These are phyloP conservation scores for Stylophora pistillata DNA, from an alignment of 64 coral and sea anemone genomes.

Conservation along the genomic window DNA sequence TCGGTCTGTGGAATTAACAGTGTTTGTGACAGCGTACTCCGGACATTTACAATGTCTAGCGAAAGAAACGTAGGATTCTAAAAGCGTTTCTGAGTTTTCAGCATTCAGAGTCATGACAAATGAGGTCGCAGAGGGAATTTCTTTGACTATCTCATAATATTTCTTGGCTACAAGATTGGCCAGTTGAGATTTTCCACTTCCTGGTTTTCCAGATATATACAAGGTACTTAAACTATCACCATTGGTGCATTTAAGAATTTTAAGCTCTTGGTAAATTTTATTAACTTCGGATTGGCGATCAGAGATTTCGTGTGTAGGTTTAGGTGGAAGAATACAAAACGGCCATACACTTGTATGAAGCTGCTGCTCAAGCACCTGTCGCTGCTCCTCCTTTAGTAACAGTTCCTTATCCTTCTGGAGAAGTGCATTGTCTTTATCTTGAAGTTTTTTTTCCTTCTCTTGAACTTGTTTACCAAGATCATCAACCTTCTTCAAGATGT, in stretches of 20 bases:
- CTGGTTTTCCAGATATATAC: not conserved
- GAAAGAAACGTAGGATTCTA: not conserved
- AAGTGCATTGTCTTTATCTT: too few relatives aligned
- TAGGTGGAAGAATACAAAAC: conserved; percentile 20
- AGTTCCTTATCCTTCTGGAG: too few relatives aligned
- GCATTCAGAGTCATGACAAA: conserved; percentile 41
- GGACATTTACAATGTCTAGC: not conserved
- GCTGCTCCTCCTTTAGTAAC: too few relatives aligned
- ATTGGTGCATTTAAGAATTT: not conserved
- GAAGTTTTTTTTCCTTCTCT: too few relatives aligned
- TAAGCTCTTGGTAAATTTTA: not conserved
- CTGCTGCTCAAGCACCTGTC: too few relatives aligned
- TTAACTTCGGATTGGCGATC: not conserved
- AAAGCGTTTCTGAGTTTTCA: conserved; percentile 6
- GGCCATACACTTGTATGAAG: not conserved
- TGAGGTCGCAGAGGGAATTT: not conserved
- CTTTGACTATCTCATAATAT: not conserved
- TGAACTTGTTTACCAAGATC: not conserved
- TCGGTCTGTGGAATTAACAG: not conserved
- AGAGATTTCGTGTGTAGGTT: not conserved
- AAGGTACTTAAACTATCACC: not conserved
- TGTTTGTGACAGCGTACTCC: conserved; percentile 14
- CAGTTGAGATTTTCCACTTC: not conserved
- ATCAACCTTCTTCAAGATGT: not conserved
- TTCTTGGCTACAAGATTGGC: not conserved